Conservation (phyloP, 2,113 vertebrate genomes). For the Chaetops frenatus region DNA sequence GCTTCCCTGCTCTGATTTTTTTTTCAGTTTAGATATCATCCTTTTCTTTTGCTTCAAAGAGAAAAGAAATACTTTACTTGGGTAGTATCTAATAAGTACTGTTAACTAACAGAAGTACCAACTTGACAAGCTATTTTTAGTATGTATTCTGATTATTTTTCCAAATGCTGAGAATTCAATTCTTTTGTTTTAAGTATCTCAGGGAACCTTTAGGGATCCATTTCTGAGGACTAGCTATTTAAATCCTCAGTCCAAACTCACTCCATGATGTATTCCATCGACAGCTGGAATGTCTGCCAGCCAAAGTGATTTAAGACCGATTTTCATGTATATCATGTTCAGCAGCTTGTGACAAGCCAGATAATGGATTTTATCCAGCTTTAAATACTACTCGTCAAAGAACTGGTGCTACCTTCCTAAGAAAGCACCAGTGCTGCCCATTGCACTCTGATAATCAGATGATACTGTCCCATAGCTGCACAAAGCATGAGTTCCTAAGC, state of each 20-base stretch:
- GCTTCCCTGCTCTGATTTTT: background rate
- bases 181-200: background rate
- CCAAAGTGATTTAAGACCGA: background rate
- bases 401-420: background rate
- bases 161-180: background rate
- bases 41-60: background rate
- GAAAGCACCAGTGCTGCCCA: background rate
- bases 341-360: background rate
- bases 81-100: background rate
- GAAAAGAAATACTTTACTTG: background rate
- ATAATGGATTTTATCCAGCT: background rate
- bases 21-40: background rate
- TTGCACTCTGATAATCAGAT: background rate
- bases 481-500: background rate
- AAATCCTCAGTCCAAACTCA: background rate
- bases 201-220: background rate
- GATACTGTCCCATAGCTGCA: background rate
- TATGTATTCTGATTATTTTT: constrained; percentile 12
- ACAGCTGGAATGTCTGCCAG: background rate
- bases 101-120: background rate
- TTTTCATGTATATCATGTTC: background rate
- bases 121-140: background rate
- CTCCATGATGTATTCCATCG: background rate
- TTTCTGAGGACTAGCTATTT: background rate
- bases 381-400: background rate